Percentiles rank a stretch among this genome's conserved stretches.
Evolutionary conservation across 2,797 vertebrate species (phyloP).

Genomic region (Sphenopsis melanotis): DNA sequence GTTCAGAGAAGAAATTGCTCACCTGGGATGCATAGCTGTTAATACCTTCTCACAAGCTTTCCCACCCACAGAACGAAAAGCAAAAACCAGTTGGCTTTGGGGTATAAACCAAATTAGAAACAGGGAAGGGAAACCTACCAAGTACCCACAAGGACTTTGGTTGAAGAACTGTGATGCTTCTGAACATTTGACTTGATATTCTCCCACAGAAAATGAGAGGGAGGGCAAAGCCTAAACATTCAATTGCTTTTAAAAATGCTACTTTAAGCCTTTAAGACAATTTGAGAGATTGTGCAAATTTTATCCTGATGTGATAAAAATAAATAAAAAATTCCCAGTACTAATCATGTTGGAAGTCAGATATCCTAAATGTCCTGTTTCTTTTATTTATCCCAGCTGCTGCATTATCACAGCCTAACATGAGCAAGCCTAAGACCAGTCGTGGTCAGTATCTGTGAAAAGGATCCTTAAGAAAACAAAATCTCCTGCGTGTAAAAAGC

Average conservation of each 20-base stretch:
- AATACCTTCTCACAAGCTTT: background rate
- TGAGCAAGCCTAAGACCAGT: background rate
- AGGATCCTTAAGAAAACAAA: background rate
- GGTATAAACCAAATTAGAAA: constrained; percentile 39
- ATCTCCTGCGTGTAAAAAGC: background rate
- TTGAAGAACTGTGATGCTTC: constrained; percentile 18
- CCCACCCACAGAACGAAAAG: constrained; percentile 7
- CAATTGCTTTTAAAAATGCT: background rate
- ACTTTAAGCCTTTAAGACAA: background rate
- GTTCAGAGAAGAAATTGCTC: background rate
- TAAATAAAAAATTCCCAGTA: background rate
- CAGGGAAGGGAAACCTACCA: constrained; percentile 18
- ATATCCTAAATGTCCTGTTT: background rate
- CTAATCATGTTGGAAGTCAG: background rate
- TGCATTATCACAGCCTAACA: accelerated
- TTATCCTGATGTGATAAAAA: background rate
- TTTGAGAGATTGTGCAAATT: background rate
- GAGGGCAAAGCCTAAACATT: background rate
- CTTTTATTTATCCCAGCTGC: background rate
- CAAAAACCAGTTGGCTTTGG: constrained; percentile 5
- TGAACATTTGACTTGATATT: background rate
- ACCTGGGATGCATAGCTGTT: background rate
- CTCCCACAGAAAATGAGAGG: constrained; percentile 6
- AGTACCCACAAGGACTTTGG: constrained; percentile 12
- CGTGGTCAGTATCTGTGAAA: accelerated